Percentiles rank a stretch among this genome's conserved stretches.
Evolutionary conservation across 1,140 invertebrate genomes (phyloP).

Genomic region (Dendroctonus valens): DNA sequence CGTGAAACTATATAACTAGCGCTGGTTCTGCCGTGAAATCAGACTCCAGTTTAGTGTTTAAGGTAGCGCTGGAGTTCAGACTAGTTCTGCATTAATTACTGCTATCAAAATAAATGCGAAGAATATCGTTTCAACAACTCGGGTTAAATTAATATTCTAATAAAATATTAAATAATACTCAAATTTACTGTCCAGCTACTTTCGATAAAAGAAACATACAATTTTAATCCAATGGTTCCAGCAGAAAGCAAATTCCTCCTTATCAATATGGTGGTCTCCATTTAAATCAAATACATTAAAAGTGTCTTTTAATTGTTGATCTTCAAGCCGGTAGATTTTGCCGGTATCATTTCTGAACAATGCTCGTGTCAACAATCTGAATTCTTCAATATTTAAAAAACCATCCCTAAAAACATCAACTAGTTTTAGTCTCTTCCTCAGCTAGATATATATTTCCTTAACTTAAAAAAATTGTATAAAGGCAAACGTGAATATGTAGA

Average conservation of each 20-base stretch:
- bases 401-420: constrained; percentile 63
- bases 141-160: too few relatives aligned
- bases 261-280: constrained; percentile 75
- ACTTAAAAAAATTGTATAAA: not conserved
- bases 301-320: constrained; percentile 70
- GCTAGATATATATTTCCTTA: not conserved
- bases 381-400: constrained; percentile 73
- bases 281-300: constrained; percentile 79
- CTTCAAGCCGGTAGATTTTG: constrained; percentile 76
- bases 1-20: too few relatives aligned
- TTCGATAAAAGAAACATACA: constrained; percentile 51
- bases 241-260: constrained; percentile 77
- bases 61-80: too few relatives aligned
- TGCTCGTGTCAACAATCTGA: constrained; percentile 76
- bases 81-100: not conserved
- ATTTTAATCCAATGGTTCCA: constrained; percentile 86
- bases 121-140: not conserved
- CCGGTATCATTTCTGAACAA: constrained; percentile 84
- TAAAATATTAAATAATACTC: too few relatives aligned
- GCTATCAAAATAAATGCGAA: not conserved
- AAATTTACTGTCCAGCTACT: not conserved
- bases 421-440: too few relatives aligned
- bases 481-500: not conserved
- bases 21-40: too few relatives aligned
- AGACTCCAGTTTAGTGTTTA: too few relatives aligned